phyloP scores from a whole-genome alignment of 2,113 vertebrate genomes.

The Lontra canadensis region DNA sequence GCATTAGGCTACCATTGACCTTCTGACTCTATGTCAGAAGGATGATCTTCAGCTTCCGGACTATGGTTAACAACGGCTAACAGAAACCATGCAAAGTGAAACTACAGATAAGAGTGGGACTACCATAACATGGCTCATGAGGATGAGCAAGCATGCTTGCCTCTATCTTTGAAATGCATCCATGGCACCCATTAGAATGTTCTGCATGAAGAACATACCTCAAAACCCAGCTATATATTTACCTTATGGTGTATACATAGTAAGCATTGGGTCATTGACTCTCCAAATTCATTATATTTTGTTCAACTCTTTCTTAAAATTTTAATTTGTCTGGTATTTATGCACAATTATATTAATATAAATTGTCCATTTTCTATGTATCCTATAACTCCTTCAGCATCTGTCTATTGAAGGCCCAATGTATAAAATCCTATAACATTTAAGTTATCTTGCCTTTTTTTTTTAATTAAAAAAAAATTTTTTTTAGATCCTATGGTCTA shows the following conservation, averaged over 20 bases:
- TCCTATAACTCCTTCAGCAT: neutral
- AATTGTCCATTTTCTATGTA: neutral
- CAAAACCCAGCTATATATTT: neutral
- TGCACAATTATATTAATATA: neutral
- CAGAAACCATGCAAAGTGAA: neutral
- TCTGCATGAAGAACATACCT: neutral
- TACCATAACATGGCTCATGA: neutral
- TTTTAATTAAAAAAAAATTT: neutral
- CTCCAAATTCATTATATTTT: neutral
- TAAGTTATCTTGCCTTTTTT: neutral
- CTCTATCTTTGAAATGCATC: neutral
- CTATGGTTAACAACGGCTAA: neutral
- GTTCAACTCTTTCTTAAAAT: neutral
- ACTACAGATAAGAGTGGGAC: neutral
- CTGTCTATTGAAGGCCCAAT: neutral
- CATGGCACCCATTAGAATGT: neutral
- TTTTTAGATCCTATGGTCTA: neutral
- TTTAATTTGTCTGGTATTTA: neutral
- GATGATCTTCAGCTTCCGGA: neutral
- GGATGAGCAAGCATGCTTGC: neutral
- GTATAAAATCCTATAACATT: neutral
- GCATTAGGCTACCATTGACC: neutral
- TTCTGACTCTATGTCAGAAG: neutral
- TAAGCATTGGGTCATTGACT: neutral
- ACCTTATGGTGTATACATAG: fast-evolving